phyloP scores from a whole-genome alignment of 1,140 invertebrate genomes.

The Diachasmimorpha longicaudata region DNA sequence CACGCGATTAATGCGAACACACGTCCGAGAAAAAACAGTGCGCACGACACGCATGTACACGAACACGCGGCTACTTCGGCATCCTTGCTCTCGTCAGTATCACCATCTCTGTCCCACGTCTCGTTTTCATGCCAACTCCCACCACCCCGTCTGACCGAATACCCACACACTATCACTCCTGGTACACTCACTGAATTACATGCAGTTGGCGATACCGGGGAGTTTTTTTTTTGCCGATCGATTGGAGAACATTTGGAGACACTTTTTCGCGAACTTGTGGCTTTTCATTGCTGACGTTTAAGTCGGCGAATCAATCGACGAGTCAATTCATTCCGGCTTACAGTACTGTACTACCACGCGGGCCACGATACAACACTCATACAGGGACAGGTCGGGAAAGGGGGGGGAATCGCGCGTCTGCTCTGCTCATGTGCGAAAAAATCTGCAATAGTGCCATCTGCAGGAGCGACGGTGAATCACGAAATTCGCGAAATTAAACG shows the following conservation, averaged over 20 bases:
- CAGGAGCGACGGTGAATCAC: slow-evolving; percentile 13
- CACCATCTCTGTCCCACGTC: slow-evolving; percentile 3
- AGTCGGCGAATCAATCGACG: not conserved
- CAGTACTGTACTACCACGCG: slow-evolving; percentile 1
- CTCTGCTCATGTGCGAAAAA: slow-evolving; percentile 18
- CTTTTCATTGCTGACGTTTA: not conserved
- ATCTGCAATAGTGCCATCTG: slow-evolving; percentile 24
- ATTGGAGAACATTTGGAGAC: not conserved
- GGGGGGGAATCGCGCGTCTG: not conserved
- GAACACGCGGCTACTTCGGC: not conserved
- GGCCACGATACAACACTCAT: not conserved
- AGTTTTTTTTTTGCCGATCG: not conserved
- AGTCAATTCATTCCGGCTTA: not conserved
- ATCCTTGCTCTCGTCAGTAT: slow-evolving; percentile 10
- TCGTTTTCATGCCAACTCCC: slow-evolving; percentile 12
- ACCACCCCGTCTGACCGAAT: slow-evolving; percentile 21
- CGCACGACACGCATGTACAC: slow-evolving; percentile 11
- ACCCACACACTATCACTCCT: slow-evolving; percentile 13
- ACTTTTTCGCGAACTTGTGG: not conserved
- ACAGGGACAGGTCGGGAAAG: not conserved
- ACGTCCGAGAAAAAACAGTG: not conserved
- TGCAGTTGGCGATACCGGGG: not conserved
- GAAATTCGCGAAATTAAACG: slow-evolving; percentile 16
- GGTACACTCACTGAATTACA: not conserved
- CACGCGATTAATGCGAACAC: not conserved